These are phyloP conservation scores for Drosophila anceps DNA, from an alignment of 2,888 invertebrate genomes.

Conservation along the genomic window DNA sequence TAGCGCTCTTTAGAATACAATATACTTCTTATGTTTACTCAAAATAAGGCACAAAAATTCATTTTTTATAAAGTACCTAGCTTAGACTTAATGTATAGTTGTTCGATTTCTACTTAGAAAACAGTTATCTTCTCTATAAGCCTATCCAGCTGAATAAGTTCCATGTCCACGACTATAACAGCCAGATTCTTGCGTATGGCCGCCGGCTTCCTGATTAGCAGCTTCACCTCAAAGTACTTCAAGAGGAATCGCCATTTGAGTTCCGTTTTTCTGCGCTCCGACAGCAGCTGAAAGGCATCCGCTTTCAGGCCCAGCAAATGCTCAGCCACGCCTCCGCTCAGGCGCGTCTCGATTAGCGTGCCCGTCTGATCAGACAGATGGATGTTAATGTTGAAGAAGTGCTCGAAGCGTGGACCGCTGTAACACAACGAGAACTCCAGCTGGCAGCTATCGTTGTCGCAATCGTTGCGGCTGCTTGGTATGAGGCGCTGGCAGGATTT, in stretches of 20 bases:
- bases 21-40: neutral
- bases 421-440: slow-evolving; percentile 71
- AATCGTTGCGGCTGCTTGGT: slow-evolving; percentile 53
- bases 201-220: slow-evolving; percentile 76
- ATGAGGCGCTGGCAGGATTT: slow-evolving; percentile 71
- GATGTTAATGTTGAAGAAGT: slow-evolving; percentile 88
- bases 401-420: slow-evolving; percentile 64
- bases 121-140: slow-evolving; percentile 74
- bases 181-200: slow-evolving; percentile 67
- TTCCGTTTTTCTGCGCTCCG: slow-evolving; percentile 86
- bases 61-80: neutral
- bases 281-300: slow-evolving; percentile 86
- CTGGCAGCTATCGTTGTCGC: slow-evolving; percentile 78
- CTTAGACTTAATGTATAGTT: neutral
- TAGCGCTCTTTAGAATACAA: neutral
- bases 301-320: slow-evolving; percentile 87
- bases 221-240: slow-evolving; percentile 88
- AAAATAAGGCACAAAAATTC: neutral
- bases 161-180: slow-evolving; percentile 78
- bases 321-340: slow-evolving; percentile 88
- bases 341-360: slow-evolving; percentile 87
- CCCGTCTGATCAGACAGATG: slow-evolving; percentile 90
- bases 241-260: slow-evolving; percentile 89
- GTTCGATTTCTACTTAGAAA: slow-evolving; percentile 60
- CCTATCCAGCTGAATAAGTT: slow-evolving; percentile 60